Conservation (phyloP, 2,888 invertebrate genomes). For the Conus canariensis region DNA sequence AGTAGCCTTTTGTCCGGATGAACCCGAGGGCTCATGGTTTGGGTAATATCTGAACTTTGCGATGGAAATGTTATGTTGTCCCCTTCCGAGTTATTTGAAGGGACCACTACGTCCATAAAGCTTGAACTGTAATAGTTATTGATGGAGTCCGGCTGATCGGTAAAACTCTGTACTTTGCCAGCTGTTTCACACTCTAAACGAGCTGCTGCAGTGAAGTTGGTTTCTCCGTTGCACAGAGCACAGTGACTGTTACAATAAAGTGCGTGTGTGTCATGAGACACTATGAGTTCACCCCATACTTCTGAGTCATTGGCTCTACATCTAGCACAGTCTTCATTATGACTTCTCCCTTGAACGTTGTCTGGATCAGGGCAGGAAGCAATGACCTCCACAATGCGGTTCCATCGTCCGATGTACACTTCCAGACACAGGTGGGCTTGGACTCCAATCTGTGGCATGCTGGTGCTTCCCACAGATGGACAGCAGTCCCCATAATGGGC, state of each 20-base stretch:
- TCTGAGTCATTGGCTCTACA: neutral
- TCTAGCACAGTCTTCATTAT: neutral
- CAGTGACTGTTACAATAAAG: slow-evolving; percentile 31
- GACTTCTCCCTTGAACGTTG: no score
- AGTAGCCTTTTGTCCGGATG: neutral
- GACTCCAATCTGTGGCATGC: neutral
- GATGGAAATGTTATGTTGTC: no score
- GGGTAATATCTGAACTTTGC: neutral
- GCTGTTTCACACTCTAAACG: neutral
- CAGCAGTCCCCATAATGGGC: slow-evolving; percentile 31
- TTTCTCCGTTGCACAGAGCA: slow-evolving; percentile 31
- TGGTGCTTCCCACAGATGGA: neutral
- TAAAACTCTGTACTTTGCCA: neutral
- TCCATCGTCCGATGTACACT: neutral
- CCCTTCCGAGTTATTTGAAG: neutral
- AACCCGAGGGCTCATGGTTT: neutral
- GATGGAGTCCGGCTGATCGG: no score
- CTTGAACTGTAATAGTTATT: no score
- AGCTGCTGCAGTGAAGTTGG: neutral
- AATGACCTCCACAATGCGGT: neutral
- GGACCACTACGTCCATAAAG: no score
- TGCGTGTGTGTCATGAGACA: neutral
- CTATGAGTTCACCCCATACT: neutral
- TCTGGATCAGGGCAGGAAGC: neutral
- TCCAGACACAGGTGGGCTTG: neutral